Percentiles rank a stretch among this genome's conserved stretches.
These are phyloP conservation scores for Lagenorhynchus albirostris DNA, from an alignment of 2,113 vertebrate genomes.

Conservation along the genomic window DNA sequence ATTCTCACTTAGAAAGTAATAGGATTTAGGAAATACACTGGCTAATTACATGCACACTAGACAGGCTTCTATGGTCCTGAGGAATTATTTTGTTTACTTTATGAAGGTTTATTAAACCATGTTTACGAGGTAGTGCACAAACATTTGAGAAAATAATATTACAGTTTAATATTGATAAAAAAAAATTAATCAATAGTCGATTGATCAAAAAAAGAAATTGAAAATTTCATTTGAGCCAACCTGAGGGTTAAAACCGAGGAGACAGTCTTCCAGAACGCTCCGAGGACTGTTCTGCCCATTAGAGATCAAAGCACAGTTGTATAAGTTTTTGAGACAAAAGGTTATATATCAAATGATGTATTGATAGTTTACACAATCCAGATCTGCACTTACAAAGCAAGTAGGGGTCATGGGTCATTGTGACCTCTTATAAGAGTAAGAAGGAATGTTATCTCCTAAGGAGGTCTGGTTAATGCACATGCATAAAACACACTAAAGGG, in stretches of 20 bases:
- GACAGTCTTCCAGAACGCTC: not conserved
- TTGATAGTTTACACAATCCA: not conserved
- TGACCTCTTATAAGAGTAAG: not conserved
- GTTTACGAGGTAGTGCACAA: not conserved
- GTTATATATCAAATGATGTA: not conserved
- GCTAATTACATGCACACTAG: conserved; percentile 11
- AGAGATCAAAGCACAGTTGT: not conserved
- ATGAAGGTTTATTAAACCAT: conserved; percentile 18
- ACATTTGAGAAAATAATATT: conserved; percentile 37
- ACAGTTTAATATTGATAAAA: not conserved
- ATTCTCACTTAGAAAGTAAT: conserved; percentile 10
- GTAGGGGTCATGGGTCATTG: not conserved
- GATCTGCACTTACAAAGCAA: not conserved
- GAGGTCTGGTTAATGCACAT: not conserved
- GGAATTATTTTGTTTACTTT: conserved; percentile 48
- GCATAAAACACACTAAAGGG: not conserved
- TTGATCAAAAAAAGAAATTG: not conserved
- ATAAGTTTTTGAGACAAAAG: not conserved
- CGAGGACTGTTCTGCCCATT: not conserved
- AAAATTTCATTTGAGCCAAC: not conserved
- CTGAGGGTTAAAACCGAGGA: not conserved
- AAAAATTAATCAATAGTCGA: not conserved
- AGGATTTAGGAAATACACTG: conserved; percentile 23
- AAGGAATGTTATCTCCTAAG: not conserved
- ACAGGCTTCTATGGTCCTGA: not conserved